A percentile compares a stretch with the other conserved stretches of the same genome.
Conservation (phyloP, 1,140 invertebrate species). For the Apis florea region DNA sequence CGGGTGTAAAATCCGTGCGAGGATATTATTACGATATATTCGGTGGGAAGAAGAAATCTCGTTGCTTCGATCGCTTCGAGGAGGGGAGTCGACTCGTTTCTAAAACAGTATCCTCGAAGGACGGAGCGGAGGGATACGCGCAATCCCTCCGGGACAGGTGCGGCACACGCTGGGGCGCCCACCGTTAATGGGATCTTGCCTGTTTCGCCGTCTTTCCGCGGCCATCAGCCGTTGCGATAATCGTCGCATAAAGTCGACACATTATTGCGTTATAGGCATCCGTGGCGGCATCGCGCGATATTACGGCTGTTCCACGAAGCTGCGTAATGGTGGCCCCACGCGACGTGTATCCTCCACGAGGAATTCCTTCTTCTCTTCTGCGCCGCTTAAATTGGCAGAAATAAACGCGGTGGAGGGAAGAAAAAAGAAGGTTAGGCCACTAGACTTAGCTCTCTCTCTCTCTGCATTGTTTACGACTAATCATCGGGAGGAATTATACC, state of each 20-base stretch:
- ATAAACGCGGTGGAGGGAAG: constrained; percentile 33
- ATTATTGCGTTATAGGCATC: constrained; percentile 76
- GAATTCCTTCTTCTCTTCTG: constrained; percentile 20
- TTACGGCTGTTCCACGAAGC: constrained; percentile 65
- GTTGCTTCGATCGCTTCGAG: neutral
- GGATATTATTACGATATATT: no score
- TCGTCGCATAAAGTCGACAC: constrained; percentile 78
- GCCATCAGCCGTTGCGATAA: constrained; percentile 73
- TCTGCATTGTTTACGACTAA: constrained; percentile 10
- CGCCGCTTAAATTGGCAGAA: constrained; percentile 48
- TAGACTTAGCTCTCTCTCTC: neutral
- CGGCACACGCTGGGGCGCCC: constrained; percentile 72
- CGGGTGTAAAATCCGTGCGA: no score
- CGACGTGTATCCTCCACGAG: constrained; percentile 53
- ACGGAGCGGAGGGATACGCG: constrained; percentile 5
- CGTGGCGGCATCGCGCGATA: constrained; percentile 66
- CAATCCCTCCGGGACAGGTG: constrained; percentile 72
- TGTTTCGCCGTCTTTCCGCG: constrained; percentile 68
- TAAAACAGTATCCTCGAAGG: neutral
- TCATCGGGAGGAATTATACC: constrained; percentile 25
- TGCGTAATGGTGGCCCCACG: constrained; percentile 70
- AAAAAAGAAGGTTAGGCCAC: neutral
- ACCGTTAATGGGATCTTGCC: constrained; percentile 70
- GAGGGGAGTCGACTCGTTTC: neutral
- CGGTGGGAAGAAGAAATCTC: no score